phyloP scores from a whole-genome alignment of 1,140 invertebrate genomes.

The Brachionus asplanchnoidis region DNA sequence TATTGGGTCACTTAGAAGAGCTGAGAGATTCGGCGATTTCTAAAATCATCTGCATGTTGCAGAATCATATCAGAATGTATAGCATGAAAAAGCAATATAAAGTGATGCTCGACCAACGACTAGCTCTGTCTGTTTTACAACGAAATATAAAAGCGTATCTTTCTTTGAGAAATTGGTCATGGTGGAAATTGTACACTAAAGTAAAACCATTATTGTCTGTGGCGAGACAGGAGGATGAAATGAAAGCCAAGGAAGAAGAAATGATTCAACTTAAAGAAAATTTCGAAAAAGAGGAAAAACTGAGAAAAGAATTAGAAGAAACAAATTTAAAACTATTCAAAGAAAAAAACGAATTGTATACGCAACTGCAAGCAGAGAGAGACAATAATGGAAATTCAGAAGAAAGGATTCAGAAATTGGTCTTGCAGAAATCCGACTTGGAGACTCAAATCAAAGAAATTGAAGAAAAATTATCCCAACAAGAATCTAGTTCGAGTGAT shows the following conservation, averaged over 20 bases:
- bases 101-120: conserved; percentile 93
- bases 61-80: conserved; percentile 81
- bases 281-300: conserved; percentile 85
- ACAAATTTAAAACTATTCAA: conserved; percentile 74
- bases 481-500: conserved; percentile 87
- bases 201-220: conserved; percentile 98
- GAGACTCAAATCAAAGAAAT: conserved; percentile 93
- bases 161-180: conserved; percentile 94
- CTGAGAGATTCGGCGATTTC: conserved; percentile 95
- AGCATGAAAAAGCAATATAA: conserved; percentile 86
- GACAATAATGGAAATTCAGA: conserved; percentile 68
- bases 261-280: conserved; percentile 86
- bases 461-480: conserved; percentile 85
- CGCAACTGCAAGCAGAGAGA: conserved; percentile 82
- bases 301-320: conserved; percentile 90
- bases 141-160: conserved; percentile 97
- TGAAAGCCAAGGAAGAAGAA: conserved; percentile 93
- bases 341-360: conserved; percentile 84
- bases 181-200: conserved; percentile 98
- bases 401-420: conserved; percentile 83
- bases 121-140: conserved; percentile 94
- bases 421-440: conserved; percentile 90
- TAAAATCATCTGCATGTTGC: conserved; percentile 97
- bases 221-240: conserved; percentile 94
- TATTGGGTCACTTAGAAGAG: conserved; percentile 99